phyloP scores from a whole-genome alignment of 1,140 invertebrate species.

The Zaprionus davidi region DNA sequence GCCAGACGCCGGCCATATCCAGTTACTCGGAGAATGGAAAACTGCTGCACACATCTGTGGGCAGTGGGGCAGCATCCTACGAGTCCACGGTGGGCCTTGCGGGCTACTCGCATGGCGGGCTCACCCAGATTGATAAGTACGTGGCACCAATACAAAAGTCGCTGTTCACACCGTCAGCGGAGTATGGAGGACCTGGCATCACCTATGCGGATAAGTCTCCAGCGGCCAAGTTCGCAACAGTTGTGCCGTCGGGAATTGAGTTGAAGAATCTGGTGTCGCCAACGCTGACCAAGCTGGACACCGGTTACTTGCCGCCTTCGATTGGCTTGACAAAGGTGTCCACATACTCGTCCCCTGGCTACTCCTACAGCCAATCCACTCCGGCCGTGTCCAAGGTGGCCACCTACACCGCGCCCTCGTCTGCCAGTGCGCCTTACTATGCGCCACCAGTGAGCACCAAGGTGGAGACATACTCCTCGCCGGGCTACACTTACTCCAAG shows the following conservation, averaged over 20 bases:
- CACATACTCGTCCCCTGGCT: constrained; percentile 64
- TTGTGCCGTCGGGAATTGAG: constrained; percentile 76
- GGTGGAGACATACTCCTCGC: constrained; percentile 66
- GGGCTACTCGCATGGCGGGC: constrained; percentile 58
- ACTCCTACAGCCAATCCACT: constrained; percentile 58
- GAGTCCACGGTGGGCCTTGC: constrained; percentile 59
- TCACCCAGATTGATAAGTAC: constrained; percentile 66
- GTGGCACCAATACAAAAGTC: constrained; percentile 64
- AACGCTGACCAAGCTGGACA: constrained; percentile 52
- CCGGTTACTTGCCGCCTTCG: constrained; percentile 55
- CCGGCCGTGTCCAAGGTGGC: constrained; percentile 66
- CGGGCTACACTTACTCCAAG: constrained; percentile 65
- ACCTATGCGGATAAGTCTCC: constrained; percentile 80
- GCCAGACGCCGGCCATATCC: constrained; percentile 61
- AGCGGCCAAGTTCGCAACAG: constrained; percentile 73
- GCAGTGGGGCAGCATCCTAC: constrained; percentile 57
- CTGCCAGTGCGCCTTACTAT: constrained; percentile 50
- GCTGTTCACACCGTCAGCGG: constrained; percentile 61
- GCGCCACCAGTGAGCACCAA: constrained; percentile 64
- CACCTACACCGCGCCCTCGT: constrained; percentile 53
- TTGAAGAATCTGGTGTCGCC: constrained; percentile 73
- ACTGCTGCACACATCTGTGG: constrained; percentile 65
- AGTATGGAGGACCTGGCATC: constrained; percentile 64
- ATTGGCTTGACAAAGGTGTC: constrained; percentile 53
- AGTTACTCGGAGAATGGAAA: constrained; percentile 74